Percentiles rank a stretch among this genome's conserved stretches.
These are phyloP conservation scores for Pentalonia nigronervosa DNA, from an alignment of 1,140 invertebrate species.

Conservation along the genomic window DNA sequence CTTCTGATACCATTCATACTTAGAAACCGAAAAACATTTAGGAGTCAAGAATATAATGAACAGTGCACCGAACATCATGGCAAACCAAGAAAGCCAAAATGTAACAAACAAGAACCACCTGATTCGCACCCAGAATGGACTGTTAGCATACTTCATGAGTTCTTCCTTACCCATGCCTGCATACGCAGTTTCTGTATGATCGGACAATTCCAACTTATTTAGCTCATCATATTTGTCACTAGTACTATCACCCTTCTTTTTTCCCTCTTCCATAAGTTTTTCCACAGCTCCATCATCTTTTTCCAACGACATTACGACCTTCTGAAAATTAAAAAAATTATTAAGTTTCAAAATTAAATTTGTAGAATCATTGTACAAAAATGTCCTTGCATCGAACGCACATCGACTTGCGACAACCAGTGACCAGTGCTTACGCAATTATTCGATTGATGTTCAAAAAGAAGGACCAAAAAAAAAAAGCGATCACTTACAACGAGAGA, in stretches of 20 bases:
- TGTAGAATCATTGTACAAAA: background rate
- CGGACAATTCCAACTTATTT: conserved; percentile 61
- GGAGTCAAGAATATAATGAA: conserved; percentile 84
- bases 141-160: conserved; percentile 88
- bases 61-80: conserved; percentile 84
- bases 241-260: background rate
- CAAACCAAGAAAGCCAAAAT: conserved; percentile 87
- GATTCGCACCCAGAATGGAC: conserved; percentile 88
- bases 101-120: conserved; percentile 84
- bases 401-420: background rate
- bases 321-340: background rate
- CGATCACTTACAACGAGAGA: background rate
- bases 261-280: conserved; percentile 45
- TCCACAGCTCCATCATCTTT: conserved; percentile 45
- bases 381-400: background rate
- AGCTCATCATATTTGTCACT: conserved; percentile 42
- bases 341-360: background rate
- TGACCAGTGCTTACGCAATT: background rate
- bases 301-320: background rate
- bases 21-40: conserved; percentile 77
- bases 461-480: background rate
- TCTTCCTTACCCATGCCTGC: conserved; percentile 89
- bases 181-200: conserved; percentile 70
- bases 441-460: background rate
- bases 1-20: conserved; percentile 74